These are phyloP conservation scores for Brachionus calyciflorus DNA, from an alignment of 1,140 invertebrate species.

Conservation along the genomic window DNA sequence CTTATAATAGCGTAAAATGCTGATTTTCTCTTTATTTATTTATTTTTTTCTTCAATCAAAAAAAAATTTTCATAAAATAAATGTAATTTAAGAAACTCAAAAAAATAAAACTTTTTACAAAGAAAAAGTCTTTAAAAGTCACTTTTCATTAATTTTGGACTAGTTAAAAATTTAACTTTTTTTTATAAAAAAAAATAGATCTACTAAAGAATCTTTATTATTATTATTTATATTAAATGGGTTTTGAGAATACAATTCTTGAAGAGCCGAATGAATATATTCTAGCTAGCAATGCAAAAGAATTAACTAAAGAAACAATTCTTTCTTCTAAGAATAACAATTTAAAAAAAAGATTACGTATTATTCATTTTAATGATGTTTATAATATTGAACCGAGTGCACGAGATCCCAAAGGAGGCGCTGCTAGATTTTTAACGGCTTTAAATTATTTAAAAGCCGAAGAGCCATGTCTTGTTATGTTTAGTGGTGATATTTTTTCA, in stretches of 20 bases:
- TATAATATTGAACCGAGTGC: conserved; percentile 79
- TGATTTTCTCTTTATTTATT: too few relatives aligned
- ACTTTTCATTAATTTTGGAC: too few relatives aligned
- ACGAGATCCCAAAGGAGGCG: conserved; percentile 72
- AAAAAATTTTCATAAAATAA: too few relatives aligned
- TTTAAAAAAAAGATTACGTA: conserved; percentile 13
- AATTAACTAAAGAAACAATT: conserved; percentile 15
- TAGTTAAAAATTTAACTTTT: too few relatives aligned
- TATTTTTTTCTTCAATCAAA: too few relatives aligned
- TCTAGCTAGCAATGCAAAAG: neutral
- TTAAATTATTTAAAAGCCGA: conserved; percentile 68
- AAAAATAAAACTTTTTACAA: too few relatives aligned
- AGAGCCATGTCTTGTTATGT: conserved; percentile 75
- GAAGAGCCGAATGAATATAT: neutral
- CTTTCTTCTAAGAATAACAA: neutral
- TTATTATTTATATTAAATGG: conserved; percentile 4
- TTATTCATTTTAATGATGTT: conserved; percentile 81
- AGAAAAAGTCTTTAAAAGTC: too few relatives aligned
- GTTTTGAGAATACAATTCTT: neutral
- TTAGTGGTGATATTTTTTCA: conserved; percentile 83
- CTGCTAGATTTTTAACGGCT: conserved; percentile 75
- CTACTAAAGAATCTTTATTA: too few relatives aligned
- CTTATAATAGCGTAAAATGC: too few relatives aligned
- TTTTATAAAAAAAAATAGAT: too few relatives aligned
- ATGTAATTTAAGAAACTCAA: too few relatives aligned